Conservation (phyloP, 2,113 vertebrate species). For the Patagioenas fasciata region DNA sequence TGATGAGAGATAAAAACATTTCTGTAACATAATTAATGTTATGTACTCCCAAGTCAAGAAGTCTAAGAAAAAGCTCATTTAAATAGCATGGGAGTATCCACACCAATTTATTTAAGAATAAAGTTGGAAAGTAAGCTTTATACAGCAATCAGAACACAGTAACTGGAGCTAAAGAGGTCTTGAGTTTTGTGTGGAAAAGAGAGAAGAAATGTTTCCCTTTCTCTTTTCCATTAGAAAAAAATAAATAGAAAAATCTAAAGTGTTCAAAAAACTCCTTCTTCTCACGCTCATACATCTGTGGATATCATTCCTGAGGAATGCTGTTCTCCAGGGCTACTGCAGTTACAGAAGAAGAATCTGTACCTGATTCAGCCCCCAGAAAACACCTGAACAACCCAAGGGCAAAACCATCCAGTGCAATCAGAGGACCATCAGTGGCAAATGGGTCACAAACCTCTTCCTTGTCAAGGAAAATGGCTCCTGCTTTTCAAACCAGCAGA, state of each 20-base stretch:
- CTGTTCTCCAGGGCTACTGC: background rate
- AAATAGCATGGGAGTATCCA: background rate
- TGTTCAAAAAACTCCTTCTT: accelerated
- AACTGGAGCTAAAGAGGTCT: background rate
- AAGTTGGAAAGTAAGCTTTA: background rate
- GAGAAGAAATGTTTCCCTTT: background rate
- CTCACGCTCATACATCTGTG: background rate
- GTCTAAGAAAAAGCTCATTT: background rate
- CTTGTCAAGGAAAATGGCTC: background rate
- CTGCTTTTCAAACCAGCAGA: background rate
- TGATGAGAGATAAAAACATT: background rate
- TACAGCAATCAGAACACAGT: background rate
- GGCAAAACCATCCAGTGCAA: background rate
- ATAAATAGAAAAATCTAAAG: background rate
- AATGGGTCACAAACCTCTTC: background rate
- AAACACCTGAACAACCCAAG: background rate
- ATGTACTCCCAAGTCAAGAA: background rate
- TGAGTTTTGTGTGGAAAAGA: background rate
- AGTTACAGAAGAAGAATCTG: background rate
- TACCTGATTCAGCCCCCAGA: background rate
- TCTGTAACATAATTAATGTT: background rate
- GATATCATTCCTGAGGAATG: background rate
- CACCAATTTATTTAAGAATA: background rate
- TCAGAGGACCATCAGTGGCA: background rate
- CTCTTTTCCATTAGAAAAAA: background rate